phyloP scores from a whole-genome alignment of 2,797 vertebrate species.

The Neomorphus geoffroyi region DNA sequence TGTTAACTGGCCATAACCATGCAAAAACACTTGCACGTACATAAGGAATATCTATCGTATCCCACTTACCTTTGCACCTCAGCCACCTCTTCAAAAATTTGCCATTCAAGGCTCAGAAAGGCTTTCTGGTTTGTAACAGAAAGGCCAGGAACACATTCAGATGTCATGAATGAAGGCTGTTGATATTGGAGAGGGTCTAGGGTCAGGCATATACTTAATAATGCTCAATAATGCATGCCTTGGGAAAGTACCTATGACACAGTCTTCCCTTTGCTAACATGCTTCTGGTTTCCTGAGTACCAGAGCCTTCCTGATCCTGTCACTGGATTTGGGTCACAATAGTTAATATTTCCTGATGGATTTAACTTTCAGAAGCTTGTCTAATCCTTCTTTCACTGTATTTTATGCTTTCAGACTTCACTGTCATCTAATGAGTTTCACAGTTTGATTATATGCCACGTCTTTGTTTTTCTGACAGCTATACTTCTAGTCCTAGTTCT shows the following conservation, averaged over 20 bases:
- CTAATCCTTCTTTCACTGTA: not conserved
- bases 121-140: not conserved
- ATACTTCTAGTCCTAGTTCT: not conserved
- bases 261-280: not conserved
- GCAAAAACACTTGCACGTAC: not conserved
- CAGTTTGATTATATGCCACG: not conserved
- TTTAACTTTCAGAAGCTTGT: not conserved
- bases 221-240: not conserved
- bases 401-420: not conserved
- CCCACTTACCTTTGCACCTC: not conserved
- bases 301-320: not conserved
- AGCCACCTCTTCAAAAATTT: not conserved
- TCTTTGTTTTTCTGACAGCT: not conserved
- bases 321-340: not conserved
- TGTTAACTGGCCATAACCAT: not conserved
- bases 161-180: not conserved
- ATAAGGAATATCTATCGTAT: not conserved
- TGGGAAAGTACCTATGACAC: not conserved
- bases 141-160: not conserved
- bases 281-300: not conserved
- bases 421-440: not conserved
- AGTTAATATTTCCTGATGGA: not conserved
- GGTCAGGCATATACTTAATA: not conserved
- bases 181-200: not conserved
- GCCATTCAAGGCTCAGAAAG: not conserved